Conservation (phyloP, 2,888 invertebrate genomes). For the Yponomeuta plumbellus region DNA sequence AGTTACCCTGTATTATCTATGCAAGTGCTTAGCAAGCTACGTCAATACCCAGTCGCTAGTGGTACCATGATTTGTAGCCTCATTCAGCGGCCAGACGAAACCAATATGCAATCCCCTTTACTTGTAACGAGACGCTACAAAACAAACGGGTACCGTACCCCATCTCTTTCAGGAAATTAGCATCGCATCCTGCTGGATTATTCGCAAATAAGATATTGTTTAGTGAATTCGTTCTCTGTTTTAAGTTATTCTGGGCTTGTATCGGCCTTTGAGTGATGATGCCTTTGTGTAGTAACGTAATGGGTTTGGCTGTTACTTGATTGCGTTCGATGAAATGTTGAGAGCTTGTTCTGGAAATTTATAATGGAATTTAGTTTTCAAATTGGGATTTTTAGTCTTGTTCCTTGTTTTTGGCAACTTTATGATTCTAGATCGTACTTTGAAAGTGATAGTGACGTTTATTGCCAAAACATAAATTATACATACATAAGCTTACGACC, state of each 20-base stretch:
- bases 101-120: slow-evolving; percentile 11
- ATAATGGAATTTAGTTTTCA: not conserved
- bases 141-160: slow-evolving; percentile 34
- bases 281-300: not conserved
- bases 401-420: too few species aligned
- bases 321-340: not conserved
- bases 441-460: too few species aligned
- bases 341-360: not conserved
- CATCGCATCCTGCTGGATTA: slow-evolving; percentile 67
- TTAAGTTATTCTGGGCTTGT: slow-evolving; percentile 7
- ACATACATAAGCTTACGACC: too few species aligned
- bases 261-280: not conserved
- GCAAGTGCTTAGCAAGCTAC: not conserved
- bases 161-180: slow-evolving; percentile 74
- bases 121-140: slow-evolving; percentile 6
- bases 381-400: too few species aligned
- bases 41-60: not conserved
- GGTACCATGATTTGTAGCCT: not conserved
- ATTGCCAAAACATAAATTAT: too few species aligned
- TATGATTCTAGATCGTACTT: too few species aligned
- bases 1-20: too few species aligned
- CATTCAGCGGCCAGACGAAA: not conserved
- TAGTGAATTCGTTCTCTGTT: slow-evolving; percentile 60
- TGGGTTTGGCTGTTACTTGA: not conserved
- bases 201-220: slow-evolving; percentile 75